Conservation (phyloP, 2,888 invertebrate genomes). For the Tortrix viridana region DNA sequence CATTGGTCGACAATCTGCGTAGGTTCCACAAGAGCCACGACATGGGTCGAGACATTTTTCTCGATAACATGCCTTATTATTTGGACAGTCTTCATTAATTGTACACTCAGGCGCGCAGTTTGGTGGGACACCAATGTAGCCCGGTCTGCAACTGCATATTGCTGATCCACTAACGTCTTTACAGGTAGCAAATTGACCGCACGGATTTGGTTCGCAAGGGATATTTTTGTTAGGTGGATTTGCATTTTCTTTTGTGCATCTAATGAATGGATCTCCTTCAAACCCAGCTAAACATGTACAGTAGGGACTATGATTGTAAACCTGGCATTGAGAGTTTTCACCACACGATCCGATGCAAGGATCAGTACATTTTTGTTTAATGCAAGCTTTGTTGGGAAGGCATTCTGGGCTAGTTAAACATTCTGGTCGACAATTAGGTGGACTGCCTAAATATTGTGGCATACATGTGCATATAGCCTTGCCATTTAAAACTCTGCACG, state of each 20-base stretch:
- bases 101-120: slow-evolving; percentile 91
- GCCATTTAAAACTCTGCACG: slow-evolving; percentile 85
- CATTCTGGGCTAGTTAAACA: slow-evolving; percentile 92
- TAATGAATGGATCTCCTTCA: slow-evolving; percentile 90
- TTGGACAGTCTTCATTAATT: slow-evolving; percentile 90
- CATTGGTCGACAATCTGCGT: slow-evolving; percentile 88
- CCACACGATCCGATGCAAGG: slow-evolving; percentile 92
- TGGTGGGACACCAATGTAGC: slow-evolving; percentile 88
- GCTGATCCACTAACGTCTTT: slow-evolving; percentile 79
- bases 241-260: slow-evolving; percentile 77
- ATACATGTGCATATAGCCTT: slow-evolving; percentile 89
- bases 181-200: slow-evolving; percentile 88
- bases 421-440: slow-evolving; percentile 91
- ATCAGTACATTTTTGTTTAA: slow-evolving; percentile 90
- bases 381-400: slow-evolving; percentile 90
- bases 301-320: slow-evolving; percentile 87
- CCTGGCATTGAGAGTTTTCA: slow-evolving; percentile 88
- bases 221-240: slow-evolving; percentile 70
- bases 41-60: slow-evolving; percentile 91
- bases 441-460: slow-evolving; percentile 88
- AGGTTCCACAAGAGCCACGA: slow-evolving; percentile 87
- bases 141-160: slow-evolving; percentile 86
- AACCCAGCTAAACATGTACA: slow-evolving; percentile 89
- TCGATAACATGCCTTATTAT: slow-evolving; percentile 88
- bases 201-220: slow-evolving; percentile 87